These are phyloP conservation scores for Marronus borbonicus DNA, from an alignment of 2,888 invertebrate species.

Conservation along the genomic window DNA sequence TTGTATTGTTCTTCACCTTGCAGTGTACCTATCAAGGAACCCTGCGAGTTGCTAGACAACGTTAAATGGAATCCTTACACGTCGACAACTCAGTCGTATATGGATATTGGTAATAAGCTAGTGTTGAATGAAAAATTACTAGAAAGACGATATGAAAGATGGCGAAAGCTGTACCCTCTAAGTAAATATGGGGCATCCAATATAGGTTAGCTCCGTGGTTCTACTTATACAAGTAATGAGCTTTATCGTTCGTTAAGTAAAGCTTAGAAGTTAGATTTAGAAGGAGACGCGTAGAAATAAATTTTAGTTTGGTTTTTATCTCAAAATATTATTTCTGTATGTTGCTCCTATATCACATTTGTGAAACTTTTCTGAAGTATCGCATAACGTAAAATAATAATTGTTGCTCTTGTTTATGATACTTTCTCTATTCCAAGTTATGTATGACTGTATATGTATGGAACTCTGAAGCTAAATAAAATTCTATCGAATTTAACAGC, in stretches of 20 bases:
- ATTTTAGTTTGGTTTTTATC: too few species aligned
- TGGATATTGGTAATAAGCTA: conserved; percentile 68
- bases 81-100: conserved; percentile 65
- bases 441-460: too few species aligned
- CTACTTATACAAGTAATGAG: conserved; percentile 32
- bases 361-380: too few species aligned
- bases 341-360: too few species aligned
- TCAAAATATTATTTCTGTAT: too few species aligned
- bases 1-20: conserved; percentile 44
- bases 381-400: too few species aligned
- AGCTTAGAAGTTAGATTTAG: too few species aligned
- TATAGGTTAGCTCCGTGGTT: conserved; percentile 19
- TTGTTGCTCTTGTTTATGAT: too few species aligned
- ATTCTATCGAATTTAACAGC: too few species aligned
- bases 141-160: conserved; percentile 67
- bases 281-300: too few species aligned
- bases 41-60: conserved; percentile 63
- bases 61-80: conserved; percentile 69
- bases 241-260: conserved; percentile 20
- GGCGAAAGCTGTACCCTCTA: conserved; percentile 68
- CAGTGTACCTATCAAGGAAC: conserved; percentile 71
- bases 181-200: conserved; percentile 58
- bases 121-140: conserved; percentile 66
- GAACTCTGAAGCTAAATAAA: too few species aligned
- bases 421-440: too few species aligned